A percentile compares a stretch with the other conserved stretches of the same genome.
phyloP scores from a whole-genome alignment of 2,113 vertebrate genomes.

The Hepsetus odoe region DNA sequence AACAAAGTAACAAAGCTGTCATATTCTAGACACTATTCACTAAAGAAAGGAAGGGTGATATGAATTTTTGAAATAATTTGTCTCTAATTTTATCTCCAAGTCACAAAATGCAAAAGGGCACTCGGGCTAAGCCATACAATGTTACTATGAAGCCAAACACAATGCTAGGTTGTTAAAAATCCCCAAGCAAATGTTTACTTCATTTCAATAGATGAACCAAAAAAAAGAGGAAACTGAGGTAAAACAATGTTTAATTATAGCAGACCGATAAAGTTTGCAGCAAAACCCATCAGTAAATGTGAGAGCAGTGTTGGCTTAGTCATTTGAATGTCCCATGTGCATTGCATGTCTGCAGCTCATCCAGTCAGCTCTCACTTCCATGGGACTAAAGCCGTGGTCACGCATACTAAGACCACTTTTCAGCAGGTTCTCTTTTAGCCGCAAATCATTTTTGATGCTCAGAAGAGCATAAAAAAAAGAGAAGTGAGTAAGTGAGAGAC shows the following conservation, averaged over 20 bases:
- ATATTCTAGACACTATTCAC: background rate
- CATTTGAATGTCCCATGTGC: conserved; percentile 61
- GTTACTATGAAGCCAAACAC: background rate
- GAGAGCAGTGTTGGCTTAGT: conserved; percentile 58
- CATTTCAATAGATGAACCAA: background rate
- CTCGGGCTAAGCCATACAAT: background rate
- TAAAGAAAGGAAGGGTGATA: background rate
- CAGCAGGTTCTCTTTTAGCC: conserved; percentile 48
- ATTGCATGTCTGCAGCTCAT: conserved; percentile 72
- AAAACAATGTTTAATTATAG: background rate
- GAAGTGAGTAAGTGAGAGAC: conserved; percentile 43
- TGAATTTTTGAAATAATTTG: no score
- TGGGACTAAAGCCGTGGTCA: conserved; percentile 62
- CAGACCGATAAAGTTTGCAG: background rate
- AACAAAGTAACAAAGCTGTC: conserved; percentile 17
- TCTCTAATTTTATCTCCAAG: no score
- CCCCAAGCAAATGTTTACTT: background rate
- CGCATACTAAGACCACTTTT: conserved; percentile 42
- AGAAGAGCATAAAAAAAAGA: conserved; percentile 51
- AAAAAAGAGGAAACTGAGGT: background rate
- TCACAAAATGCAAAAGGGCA: no score
- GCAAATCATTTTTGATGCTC: conserved; percentile 42
- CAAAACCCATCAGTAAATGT: conserved; percentile 54
- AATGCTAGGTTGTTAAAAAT: background rate
- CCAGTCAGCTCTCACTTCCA: conserved; percentile 60